Evolutionary conservation across 2,888 invertebrate genomes (phyloP).

Genomic region (Endomychus coccineus): DNA sequence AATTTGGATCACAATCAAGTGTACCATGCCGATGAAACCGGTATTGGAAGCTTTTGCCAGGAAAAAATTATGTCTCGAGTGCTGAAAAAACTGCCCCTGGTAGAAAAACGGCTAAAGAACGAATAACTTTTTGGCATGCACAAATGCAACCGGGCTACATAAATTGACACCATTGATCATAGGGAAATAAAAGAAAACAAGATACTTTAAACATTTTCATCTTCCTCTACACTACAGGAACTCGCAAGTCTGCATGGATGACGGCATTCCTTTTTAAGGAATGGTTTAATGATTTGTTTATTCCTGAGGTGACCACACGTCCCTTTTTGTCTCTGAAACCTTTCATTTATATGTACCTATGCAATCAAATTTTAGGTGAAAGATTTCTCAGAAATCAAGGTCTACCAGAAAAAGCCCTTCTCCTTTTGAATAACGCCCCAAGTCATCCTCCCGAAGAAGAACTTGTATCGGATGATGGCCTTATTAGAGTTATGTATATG

Average conservation of each 20-base stretch:
- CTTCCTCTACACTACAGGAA: slow-evolving; percentile 20
- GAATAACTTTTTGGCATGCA: slow-evolving; percentile 26
- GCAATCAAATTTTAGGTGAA: no score
- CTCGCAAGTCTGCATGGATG: slow-evolving; percentile 27
- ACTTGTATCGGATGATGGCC: no score
- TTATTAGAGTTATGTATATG: no score
- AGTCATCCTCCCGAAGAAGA: no score
- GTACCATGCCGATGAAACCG: slow-evolving; percentile 23
- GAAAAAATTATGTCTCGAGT: slow-evolving; percentile 24
- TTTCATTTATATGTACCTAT: no score
- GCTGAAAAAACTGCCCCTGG: slow-evolving; percentile 22
- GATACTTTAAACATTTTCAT: slow-evolving; percentile 23
- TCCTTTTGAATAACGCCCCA: no score
- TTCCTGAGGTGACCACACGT: slow-evolving; percentile 20
- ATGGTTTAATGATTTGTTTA: slow-evolving; percentile 25
- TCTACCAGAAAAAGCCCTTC: no score
- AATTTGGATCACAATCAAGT: no score
- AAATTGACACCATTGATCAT: slow-evolving; percentile 26
- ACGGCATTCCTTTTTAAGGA: slow-evolving; percentile 20
- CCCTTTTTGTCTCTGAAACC: no score
- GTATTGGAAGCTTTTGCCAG: slow-evolving; percentile 26
- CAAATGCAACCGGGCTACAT: slow-evolving; percentile 27
- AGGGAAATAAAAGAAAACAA: slow-evolving; percentile 26
- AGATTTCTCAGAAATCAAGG: no score
- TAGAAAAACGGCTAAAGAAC: slow-evolving; percentile 23